These are phyloP conservation scores for Netelia fuscicornis DNA, from an alignment of 2,888 invertebrate species.

Conservation along the genomic window DNA sequence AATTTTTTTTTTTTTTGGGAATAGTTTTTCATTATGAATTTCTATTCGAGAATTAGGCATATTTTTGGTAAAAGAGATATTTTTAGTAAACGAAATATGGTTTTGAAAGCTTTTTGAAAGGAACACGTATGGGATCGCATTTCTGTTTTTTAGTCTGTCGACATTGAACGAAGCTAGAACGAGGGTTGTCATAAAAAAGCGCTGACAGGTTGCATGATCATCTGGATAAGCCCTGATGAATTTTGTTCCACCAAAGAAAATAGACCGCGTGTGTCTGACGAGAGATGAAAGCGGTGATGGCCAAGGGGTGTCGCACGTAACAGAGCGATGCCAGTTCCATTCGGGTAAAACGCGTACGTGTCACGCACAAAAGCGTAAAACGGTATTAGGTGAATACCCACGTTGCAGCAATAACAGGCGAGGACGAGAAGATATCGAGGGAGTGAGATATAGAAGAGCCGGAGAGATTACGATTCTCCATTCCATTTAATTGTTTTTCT, in stretches of 20 bases:
- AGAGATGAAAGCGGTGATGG: conserved; percentile 4
- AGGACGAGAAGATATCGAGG: conserved; percentile 6
- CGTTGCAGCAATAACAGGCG: not conserved
- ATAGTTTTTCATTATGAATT: too few species aligned
- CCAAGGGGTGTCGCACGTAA: not conserved
- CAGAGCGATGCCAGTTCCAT: conserved; percentile 42
- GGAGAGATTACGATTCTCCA: conserved; percentile 49
- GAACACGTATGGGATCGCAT: too few species aligned
- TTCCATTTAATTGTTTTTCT: conserved; percentile 43
- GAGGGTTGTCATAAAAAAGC: not conserved
- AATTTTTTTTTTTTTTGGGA: too few species aligned
- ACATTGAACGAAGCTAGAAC: too few species aligned
- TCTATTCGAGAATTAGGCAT: too few species aligned
- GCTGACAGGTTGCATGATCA: conserved; percentile 40
- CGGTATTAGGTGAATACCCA: conserved; percentile 23
- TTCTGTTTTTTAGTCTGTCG: not conserved
- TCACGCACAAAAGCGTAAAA: conserved; percentile 29
- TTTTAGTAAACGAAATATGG: too few species aligned
- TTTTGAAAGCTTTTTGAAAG: too few species aligned
- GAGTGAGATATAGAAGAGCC: conserved; percentile 10
- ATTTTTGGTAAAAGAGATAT: too few species aligned
- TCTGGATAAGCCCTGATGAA: conserved; percentile 10
- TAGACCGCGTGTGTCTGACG: conserved; percentile 18
- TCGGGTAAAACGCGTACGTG: conserved; percentile 38
- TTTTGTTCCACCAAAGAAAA: conserved; percentile 34